Evolutionary conservation across 1,140 invertebrate species (phyloP).

Genomic region (Tetraneura akinire): DNA sequence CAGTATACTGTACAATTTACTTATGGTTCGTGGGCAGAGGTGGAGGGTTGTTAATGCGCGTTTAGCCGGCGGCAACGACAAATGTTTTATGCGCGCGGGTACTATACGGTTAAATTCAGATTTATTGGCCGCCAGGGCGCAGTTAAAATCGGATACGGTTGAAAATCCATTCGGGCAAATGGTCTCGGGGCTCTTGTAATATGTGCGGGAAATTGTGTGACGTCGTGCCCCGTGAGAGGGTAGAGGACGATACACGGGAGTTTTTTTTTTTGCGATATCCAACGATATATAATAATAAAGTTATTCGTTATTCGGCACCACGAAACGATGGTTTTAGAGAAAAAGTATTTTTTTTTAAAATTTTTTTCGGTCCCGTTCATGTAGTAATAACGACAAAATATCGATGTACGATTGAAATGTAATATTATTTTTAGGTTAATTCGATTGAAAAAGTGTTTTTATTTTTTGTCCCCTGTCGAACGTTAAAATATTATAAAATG

Average conservation of each 20-base stretch:
- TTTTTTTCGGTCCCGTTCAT: too few species aligned
- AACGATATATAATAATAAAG: constrained; percentile 1
- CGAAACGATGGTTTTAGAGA: too few species aligned
- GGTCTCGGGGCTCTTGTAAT: background rate
- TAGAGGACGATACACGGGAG: too few species aligned
- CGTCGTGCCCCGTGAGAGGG: background rate
- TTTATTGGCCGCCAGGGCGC: constrained; percentile 47
- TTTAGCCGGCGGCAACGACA: constrained; percentile 49
- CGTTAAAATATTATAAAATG: background rate
- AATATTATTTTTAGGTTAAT: constrained; percentile 9
- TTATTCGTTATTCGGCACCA: too few species aligned
- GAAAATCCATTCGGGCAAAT: constrained; percentile 30
- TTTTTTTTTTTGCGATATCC: background rate
- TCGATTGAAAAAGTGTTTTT: background rate
- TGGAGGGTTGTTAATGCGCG: constrained; percentile 36
- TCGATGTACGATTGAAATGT: background rate
- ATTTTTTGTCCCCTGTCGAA: background rate
- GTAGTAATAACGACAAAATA: too few species aligned
- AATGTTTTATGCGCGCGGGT: constrained; percentile 47
- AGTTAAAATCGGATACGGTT: constrained; percentile 50
- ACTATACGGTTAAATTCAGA: constrained; percentile 45
- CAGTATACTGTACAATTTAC: background rate
- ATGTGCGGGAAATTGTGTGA: background rate
- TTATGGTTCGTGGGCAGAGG: background rate
- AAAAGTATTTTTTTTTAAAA: too few species aligned